These are phyloP conservation scores for Hippocampus mohnikei DNA, from an alignment of 2,113 vertebrate genomes.

Conservation along the genomic window DNA sequence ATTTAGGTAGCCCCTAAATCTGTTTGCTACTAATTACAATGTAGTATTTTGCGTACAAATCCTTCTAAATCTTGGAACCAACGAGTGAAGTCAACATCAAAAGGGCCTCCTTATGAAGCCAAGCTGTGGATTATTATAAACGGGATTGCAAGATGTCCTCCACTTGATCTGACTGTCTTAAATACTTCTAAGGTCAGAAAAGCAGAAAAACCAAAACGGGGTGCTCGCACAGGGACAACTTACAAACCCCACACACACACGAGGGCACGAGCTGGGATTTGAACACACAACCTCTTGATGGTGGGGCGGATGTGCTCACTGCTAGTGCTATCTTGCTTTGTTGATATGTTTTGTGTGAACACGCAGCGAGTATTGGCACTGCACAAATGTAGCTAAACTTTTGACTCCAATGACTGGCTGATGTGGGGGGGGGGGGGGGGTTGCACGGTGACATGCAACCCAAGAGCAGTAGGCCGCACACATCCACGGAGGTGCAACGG, in stretches of 20 bases:
- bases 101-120: not conserved
- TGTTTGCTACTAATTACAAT: not conserved
- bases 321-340: not conserved
- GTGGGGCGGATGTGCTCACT: not conserved
- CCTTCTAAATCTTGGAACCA: not conserved
- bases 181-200: not conserved
- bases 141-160: not conserved
- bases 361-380: not conserved
- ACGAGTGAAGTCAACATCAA: not conserved
- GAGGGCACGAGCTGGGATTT: not conserved
- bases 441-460: conserved; percentile 26
- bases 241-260: not conserved
- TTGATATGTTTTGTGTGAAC: not conserved
- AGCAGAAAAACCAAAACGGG: not conserved
- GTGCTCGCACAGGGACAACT: too few species aligned
- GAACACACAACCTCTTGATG: not conserved
- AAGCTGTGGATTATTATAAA: not conserved
- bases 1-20: not conserved
- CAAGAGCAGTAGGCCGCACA: conserved; percentile 42
- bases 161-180: not conserved
- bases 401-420: not conserved
- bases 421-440: too few species aligned
- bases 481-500: conserved; percentile 36
- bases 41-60: not conserved
- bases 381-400: not conserved